Base-by-base conservation (phyloP, 1,140 invertebrate genomes). In the Drosophila punjabiensis region DNA sequence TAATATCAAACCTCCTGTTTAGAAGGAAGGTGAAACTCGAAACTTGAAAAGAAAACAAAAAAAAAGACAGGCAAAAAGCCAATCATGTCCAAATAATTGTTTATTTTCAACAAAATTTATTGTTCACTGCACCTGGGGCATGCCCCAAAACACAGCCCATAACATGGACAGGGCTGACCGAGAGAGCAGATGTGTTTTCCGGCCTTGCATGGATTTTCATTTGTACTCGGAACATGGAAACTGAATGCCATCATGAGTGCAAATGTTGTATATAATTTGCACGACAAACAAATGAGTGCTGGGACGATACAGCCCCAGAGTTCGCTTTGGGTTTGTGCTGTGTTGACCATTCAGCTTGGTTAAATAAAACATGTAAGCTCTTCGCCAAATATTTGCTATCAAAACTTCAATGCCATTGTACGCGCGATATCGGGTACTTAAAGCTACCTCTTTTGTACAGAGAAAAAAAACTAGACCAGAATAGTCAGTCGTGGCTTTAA, bases 351-450 rank as follows among this genome's bases (percentile, higher is more conserved):
- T 81, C 76, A 73, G 82, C 75, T 89, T 68, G 74, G 74, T 71
- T 60, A 89, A 89, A 90, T 89, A 89, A 89, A 89, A 81, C 81
- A 89, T 90, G 81, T 89, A 89, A 89, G 70, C 85, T 76, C 61
- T 85, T 90, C 59, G 48, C 47, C 76, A 89, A 89, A 89, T 89
- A 89, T 89, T 90, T 89, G 64, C 55, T 16, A 48, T 63, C 32
- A 61, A 41, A 50, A 79, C 84, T 87, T 87, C 77, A 87, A 84
- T 78, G 76, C 63, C 76, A 64, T 45, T 62, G 37, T 71, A 68
- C 43, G 70, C 78, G 74, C 52, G 56, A 74, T 63, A 48, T 69
- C 41, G 52, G 63, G 13, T 50, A 65, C 85, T 88, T 88, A 65
- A 87, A 83, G 73, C 48, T 48, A 5, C 10, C 32, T 7, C 9